Conservation (phyloP, 2,888 invertebrate genomes). For the Scrobipalpa atriplicella region DNA sequence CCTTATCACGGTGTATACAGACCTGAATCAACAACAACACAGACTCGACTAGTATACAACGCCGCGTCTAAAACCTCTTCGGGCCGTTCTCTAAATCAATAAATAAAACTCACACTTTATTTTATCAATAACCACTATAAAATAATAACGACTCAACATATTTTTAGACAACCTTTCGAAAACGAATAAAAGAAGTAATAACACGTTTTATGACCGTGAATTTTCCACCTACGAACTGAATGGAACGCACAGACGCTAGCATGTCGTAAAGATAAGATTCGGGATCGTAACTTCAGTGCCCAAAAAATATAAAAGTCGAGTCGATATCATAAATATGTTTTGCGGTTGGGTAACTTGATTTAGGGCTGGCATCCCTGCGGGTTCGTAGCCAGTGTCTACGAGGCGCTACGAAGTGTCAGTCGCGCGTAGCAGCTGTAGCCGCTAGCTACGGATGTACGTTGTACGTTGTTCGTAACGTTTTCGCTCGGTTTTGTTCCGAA, state of each 20-base stretch:
- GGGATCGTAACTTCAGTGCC: slow-evolving; percentile 18
- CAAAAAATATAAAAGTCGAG: slow-evolving; percentile 29
- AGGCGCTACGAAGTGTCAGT: slow-evolving; percentile 47
- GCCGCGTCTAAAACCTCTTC: neutral
- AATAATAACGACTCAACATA: neutral
- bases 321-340: slow-evolving; percentile 33
- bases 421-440: slow-evolving; percentile 52
- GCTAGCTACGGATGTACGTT: slow-evolving; percentile 37
- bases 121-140: neutral
- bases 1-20: neutral
- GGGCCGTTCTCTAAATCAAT: neutral
- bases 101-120: neutral
- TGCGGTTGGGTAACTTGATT: slow-evolving; percentile 53
- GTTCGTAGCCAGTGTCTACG: slow-evolving; percentile 50
- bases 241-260: slow-evolving; percentile 10
- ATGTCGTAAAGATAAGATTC: slow-evolving; percentile 26
- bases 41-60: neutral
- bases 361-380: slow-evolving; percentile 55
- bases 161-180: neutral
- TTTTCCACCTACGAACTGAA: slow-evolving; percentile 6
- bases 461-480: slow-evolving; percentile 35
- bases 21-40: neutral
- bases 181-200: slow-evolving; percentile 11
- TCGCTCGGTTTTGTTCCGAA: slow-evolving; percentile 30
- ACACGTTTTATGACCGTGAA: slow-evolving; percentile 5